Evolutionary conservation across 2,113 vertebrate species (phyloP).

Genomic region (Laticauda laticaudata): DNA sequence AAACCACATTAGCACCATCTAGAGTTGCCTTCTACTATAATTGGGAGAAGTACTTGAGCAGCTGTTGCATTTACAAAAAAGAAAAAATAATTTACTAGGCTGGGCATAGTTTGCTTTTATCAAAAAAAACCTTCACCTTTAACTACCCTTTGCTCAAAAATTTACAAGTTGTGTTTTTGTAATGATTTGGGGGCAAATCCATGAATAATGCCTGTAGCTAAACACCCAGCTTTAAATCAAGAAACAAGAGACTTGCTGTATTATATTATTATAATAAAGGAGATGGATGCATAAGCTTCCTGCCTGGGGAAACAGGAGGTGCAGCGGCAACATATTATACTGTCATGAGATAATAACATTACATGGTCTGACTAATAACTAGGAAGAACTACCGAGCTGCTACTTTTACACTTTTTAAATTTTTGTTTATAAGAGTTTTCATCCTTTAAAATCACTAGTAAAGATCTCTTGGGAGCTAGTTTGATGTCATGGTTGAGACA

Average conservation of each 20-base stretch:
- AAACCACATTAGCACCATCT: conserved; percentile 7
- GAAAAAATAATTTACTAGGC: conserved; percentile 18
- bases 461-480: neutral
- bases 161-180: conserved; percentile 61
- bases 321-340: neutral
- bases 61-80: conserved; percentile 30
- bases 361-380: conserved; percentile 32
- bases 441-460: neutral
- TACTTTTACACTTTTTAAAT: conserved; percentile 11
- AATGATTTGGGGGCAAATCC: conserved; percentile 55
- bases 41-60: conserved; percentile 1
- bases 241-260: conserved; percentile 56
- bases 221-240: conserved; percentile 61
- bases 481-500: neutral
- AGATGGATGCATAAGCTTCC: conserved; percentile 61
- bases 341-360: conserved; percentile 30
- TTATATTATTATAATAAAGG: conserved; percentile 57
- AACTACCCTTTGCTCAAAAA: conserved; percentile 51
- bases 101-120: conserved; percentile 34
- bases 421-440: neutral
- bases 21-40: conserved; percentile 1
- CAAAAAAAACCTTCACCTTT: conserved; percentile 34
- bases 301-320: conserved; percentile 55
- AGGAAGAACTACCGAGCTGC: neutral
- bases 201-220: conserved; percentile 64